These are phyloP conservation scores for Cosmopolites sordidus DNA, from an alignment of 2,888 invertebrate species.

Conservation along the genomic window DNA sequence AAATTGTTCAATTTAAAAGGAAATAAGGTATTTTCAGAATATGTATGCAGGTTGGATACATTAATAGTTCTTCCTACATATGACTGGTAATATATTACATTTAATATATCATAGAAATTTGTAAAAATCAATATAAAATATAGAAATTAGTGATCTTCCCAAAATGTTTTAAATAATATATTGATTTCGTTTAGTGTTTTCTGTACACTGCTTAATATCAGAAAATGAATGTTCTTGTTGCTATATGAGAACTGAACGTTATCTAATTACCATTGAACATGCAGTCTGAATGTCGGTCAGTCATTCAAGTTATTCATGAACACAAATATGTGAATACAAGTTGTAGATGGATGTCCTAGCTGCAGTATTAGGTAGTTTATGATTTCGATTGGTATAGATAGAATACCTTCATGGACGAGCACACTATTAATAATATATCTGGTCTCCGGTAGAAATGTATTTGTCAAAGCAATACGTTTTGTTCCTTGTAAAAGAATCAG, in stretches of 20 bases:
- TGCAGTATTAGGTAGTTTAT: neutral
- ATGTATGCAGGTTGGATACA: neutral
- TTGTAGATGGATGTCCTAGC: neutral
- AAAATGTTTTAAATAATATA: neutral
- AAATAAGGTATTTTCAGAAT: neutral
- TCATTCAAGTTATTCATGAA: neutral
- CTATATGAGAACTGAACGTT: neutral
- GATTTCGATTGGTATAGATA: neutral
- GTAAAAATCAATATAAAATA: neutral
- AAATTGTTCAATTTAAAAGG: neutral
- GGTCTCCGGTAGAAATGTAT: neutral
- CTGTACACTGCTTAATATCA: neutral
- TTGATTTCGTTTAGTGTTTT: neutral
- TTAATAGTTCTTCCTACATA: neutral
- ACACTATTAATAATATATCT: neutral
- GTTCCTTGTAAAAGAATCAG: neutral
- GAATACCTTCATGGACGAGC: neutral
- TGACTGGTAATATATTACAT: neutral
- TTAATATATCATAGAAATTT: neutral
- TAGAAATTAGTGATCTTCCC: neutral
- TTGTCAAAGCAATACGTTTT: neutral
- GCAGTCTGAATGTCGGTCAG: neutral
- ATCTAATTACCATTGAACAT: neutral
- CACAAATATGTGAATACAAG: neutral
- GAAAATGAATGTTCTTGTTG: too few relatives aligned